A percentile compares a stretch with the other conserved stretches of the same genome.
Evolutionary conservation across 2,888 invertebrate genomes (phyloP).

Genomic region (Stramonita haemastoma): DNA sequence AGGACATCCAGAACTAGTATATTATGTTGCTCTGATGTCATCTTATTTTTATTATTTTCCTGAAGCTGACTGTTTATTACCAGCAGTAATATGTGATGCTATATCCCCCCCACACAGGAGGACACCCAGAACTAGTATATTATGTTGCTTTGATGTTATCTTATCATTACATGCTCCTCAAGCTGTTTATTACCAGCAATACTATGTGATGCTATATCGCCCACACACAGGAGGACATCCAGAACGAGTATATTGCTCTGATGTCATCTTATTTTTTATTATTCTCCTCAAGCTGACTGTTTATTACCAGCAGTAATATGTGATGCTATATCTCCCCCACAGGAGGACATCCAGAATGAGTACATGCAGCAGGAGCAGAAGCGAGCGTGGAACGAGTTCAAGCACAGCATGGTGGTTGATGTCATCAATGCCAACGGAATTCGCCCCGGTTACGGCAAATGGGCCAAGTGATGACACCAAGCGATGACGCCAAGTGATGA

Average conservation of each 20-base stretch:
- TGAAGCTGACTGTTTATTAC: background rate
- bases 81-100: background rate
- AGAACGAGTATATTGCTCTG: background rate
- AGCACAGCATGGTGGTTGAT: conserved; percentile 73
- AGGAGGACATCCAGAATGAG: conserved; percentile 75
- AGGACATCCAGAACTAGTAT: background rate
- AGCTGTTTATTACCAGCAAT: too few species aligned
- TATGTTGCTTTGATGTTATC: too few species aligned
- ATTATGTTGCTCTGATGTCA: background rate
- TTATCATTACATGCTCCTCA: too few species aligned
- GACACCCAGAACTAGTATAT: conserved; percentile 75
- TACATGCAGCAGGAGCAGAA: conserved; percentile 75
- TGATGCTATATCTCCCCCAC: background rate
- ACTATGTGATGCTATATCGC: too few species aligned
- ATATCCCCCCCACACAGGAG: conserved; percentile 59
- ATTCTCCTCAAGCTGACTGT: background rate
- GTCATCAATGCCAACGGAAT: conserved; percentile 74
- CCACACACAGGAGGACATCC: too few species aligned
- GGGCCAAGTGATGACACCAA: conserved; percentile 64
- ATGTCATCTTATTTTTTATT: background rate
- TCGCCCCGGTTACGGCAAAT: conserved; percentile 75
- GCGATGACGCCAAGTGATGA: too few species aligned
- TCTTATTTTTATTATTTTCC: background rate
- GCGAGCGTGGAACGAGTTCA: conserved; percentile 76
- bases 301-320: background rate